Percentiles rank a stretch among this genome's conserved stretches.
phyloP scores from a whole-genome alignment of 1,140 invertebrate genomes.

The Doryteuthis pealeii region DNA sequence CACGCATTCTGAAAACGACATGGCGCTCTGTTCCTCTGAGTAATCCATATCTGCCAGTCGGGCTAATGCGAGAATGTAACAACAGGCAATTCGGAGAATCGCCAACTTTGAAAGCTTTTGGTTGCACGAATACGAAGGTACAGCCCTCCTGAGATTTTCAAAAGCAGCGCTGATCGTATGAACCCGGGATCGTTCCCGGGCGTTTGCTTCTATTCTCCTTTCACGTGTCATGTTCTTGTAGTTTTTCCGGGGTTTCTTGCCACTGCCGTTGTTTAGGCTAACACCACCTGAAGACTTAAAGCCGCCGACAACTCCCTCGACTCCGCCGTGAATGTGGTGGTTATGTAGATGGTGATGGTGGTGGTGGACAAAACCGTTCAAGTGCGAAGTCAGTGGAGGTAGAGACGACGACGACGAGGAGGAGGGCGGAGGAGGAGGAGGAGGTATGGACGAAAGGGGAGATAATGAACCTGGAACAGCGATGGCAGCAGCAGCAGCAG shows the following conservation, averaged over 20 bases:
- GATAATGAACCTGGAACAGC: constrained; percentile 34
- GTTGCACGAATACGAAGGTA: constrained; percentile 88
- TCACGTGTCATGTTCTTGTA: constrained; percentile 95
- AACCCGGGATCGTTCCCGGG: constrained; percentile 85
- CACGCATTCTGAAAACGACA: constrained; percentile 74
- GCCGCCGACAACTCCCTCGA: constrained; percentile 35
- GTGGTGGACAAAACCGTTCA: constrained; percentile 6
- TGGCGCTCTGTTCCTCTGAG: constrained; percentile 58
- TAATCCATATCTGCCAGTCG: constrained; percentile 70
- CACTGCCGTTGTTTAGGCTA: constrained; percentile 40
- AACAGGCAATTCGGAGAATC: constrained; percentile 84
- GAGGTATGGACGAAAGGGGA: constrained; percentile 59
- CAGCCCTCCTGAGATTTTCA: constrained; percentile 78
- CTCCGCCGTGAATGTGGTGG: constrained; percentile 29
- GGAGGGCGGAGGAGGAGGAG: constrained; percentile 45
- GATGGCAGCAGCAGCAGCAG: constrained; percentile 16
- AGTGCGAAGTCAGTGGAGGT: constrained; percentile 20
- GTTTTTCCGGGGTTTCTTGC: constrained; percentile 75
- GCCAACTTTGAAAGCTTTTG: constrained; percentile 91
- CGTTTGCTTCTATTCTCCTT: constrained; percentile 89
- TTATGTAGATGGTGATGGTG: constrained; percentile 14
- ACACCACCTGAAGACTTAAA: constrained; percentile 39
- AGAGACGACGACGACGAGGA: constrained; percentile 36
- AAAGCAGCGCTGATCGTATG: constrained; percentile 95
- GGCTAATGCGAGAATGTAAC: constrained; percentile 77